Base-by-base conservation (phyloP, 2,113 vertebrate species). In the Noctilio leporinus region DNA sequence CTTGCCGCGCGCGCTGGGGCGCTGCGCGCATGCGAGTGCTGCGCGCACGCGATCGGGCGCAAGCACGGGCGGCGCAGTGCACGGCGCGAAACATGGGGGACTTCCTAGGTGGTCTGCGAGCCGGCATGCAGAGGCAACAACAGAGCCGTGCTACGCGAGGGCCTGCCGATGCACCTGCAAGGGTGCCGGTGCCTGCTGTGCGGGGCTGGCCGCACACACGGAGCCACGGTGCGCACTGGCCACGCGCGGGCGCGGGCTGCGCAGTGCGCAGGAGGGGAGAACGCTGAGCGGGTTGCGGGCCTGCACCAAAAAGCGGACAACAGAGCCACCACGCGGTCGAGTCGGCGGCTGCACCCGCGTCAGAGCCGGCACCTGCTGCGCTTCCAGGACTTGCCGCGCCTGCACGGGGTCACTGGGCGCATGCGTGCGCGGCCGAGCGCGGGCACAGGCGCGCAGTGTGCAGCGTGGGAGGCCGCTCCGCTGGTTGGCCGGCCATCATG, bases 341-440 rank as follows among this genome's bases (percentile, higher is more conserved):
- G 49, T 1, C 11, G 0, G 40, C 0, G 26, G 15, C 5, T 17
- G 10, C 73, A n/a, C 24, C 40, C 73, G 12, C 4, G 19, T 22
- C 62, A 7, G 62, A 17, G 62, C 5, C 62, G 33, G 5, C 40
- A 26, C 69, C 40, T 26, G 12, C 24, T 4, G 70, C 59, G 59
- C 28, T 62, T 28, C 59, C 26, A 30, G 59, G 28, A 62, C 28
- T 62, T 62, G 59, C 59, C 59, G 59, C 59, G 4, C 28, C 10
- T 19, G 22, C 57, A 11, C 20, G 57, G 24, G 26, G 7, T 24
- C 22, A 7, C 55, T 24, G 8, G 55, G 55, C 55, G 57, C 57
- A 62, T 62, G 59, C 59, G 59, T 28, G 30, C 59, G 6, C 28
- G 11, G 28, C 28, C 11, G 59, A 62, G 59, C 59, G 28, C 28